Percentiles rank a stretch among this genome's conserved stretches.
phyloP scores from a whole-genome alignment of 2,113 vertebrate genomes.

The Lipotes vexillifer region DNA sequence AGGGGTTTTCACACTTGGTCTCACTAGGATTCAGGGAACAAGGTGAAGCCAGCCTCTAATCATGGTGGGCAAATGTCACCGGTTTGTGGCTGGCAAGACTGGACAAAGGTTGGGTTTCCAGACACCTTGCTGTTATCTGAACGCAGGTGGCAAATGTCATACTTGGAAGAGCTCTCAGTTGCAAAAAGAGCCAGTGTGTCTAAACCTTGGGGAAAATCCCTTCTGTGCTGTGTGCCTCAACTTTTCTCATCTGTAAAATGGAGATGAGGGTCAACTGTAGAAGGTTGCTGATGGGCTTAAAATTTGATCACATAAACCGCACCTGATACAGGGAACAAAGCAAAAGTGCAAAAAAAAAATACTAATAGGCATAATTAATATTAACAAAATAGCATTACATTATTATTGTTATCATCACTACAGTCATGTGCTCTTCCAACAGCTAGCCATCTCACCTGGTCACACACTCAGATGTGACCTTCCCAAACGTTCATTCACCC shows the following conservation, averaged over 20 bases:
- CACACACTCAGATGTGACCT: neutral
- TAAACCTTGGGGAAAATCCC: neutral
- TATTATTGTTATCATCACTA: neutral
- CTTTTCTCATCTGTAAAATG: neutral
- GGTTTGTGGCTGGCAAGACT: neutral
- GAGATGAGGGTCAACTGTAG: neutral
- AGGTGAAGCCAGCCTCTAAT: neutral
- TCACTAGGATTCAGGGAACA: neutral
- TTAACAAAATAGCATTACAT: neutral
- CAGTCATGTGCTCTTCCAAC: neutral
- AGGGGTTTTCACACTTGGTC: neutral
- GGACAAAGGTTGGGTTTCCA: neutral
- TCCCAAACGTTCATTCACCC: neutral
- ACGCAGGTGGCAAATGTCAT: neutral
- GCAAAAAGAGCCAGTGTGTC: neutral
- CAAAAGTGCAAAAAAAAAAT: neutral
- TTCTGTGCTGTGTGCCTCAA: neutral
- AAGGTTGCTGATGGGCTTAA: neutral
- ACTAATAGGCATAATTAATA: neutral
- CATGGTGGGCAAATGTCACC: neutral
- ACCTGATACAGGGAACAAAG: neutral
- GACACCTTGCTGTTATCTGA: neutral
- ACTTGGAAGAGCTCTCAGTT: neutral
- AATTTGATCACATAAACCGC: neutral
- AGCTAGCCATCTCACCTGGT: neutral